These are phyloP conservation scores for Antennarius maculatus DNA, from an alignment of 2,797 vertebrate species.

Conservation along the genomic window DNA sequence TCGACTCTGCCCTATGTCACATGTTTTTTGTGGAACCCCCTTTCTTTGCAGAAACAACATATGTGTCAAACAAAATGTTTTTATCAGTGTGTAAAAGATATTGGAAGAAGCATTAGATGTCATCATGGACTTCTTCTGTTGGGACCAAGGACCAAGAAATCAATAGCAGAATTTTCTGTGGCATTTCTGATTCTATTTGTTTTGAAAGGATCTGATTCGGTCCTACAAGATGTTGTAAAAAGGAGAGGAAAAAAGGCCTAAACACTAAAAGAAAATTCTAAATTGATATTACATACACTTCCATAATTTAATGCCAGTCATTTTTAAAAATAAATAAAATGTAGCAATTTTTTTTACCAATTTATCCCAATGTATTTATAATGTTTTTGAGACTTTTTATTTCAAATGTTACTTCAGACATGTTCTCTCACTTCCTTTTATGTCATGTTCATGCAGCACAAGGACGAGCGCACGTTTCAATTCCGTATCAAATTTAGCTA, in stretches of 20 bases:
- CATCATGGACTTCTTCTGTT: slow-evolving; percentile 6
- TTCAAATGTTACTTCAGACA: slow-evolving; percentile 15
- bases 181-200: slow-evolving; percentile 22
- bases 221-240: slow-evolving; percentile 8
- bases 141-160: slow-evolving; percentile 15
- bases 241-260: neutral
- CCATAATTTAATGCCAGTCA: slow-evolving; percentile 5
- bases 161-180: slow-evolving; percentile 22
- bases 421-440: neutral
- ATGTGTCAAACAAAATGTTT: slow-evolving; percentile 26
- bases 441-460: slow-evolving; percentile 8
- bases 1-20: neutral
- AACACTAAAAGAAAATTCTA: neutral
- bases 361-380: slow-evolving; percentile 31
- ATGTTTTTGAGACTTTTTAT: slow-evolving; percentile 20
- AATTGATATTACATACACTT: neutral
- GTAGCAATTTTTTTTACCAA: slow-evolving; percentile 21
- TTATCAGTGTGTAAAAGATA: slow-evolving; percentile 21
- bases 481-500: slow-evolving; percentile 18
- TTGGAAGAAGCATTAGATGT: slow-evolving; percentile 1
- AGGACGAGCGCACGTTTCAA: slow-evolving; percentile 3
- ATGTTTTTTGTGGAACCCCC: neutral
- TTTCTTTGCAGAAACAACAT: slow-evolving; percentile 22
- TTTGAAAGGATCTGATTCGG: neutral
- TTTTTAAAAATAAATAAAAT: slow-evolving; percentile 16